Evolutionary conservation across 1,140 invertebrate genomes (phyloP).

Genomic region (Cydia strobilella): DNA sequence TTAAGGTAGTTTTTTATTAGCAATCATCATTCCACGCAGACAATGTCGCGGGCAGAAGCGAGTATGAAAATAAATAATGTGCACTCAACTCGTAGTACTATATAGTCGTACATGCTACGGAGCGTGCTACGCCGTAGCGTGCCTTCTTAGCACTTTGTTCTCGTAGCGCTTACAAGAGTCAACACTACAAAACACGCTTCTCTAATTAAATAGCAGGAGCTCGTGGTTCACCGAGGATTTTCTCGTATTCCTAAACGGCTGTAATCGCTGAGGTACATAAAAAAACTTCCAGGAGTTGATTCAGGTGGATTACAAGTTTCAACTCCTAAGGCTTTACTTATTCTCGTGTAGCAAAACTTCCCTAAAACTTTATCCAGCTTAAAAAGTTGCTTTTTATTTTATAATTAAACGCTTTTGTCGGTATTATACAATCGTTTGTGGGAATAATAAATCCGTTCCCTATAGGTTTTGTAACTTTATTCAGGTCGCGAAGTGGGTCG

Average conservation of each 20-base stretch:
- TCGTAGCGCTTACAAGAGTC: background rate
- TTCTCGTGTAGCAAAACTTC: slow-evolving; percentile 19
- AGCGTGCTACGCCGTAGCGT: slow-evolving; percentile 22
- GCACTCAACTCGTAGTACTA: no score
- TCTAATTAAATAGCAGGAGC: slow-evolving; percentile 19
- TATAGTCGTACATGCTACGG: background rate
- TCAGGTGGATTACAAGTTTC: slow-evolving; percentile 28
- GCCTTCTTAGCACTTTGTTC: slow-evolving; percentile 15
- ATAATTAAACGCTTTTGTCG: slow-evolving; percentile 39
- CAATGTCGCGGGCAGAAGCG: no score
- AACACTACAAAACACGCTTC: slow-evolving; percentile 18
- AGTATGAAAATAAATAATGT: no score
- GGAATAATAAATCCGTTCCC: slow-evolving; percentile 57
- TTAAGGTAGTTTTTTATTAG: no score
- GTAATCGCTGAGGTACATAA: slow-evolving; percentile 15
- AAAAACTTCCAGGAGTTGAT: slow-evolving; percentile 29
- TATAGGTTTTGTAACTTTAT: slow-evolving; percentile 68
- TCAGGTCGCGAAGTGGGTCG: slow-evolving; percentile 61
- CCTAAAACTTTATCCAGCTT: background rate
- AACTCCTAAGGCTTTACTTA: slow-evolving; percentile 22
- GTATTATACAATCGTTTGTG: slow-evolving; percentile 45
- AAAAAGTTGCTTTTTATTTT: slow-evolving; percentile 17
- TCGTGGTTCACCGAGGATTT: background rate
- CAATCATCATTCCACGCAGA: no score
- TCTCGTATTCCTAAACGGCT: background rate